Conservation (phyloP, 1,140 invertebrate genomes). For the Orchestia grillus region DNA sequence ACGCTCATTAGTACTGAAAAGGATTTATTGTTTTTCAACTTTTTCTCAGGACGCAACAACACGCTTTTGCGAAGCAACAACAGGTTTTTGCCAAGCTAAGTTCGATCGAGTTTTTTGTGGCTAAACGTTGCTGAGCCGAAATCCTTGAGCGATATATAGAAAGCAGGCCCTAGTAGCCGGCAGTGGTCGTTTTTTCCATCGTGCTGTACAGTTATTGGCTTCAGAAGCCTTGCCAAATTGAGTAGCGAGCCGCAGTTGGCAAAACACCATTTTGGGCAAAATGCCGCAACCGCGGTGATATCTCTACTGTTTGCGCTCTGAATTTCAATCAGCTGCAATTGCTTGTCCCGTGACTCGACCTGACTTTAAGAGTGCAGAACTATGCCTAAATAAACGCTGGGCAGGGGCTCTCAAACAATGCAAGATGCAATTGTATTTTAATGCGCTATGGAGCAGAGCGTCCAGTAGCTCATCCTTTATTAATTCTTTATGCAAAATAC, state of each 20-base stretch:
- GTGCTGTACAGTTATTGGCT: background rate
- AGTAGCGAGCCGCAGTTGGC: background rate
- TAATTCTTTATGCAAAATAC: too few relatives aligned
- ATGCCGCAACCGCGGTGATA: background rate
- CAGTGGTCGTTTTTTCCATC: background rate
- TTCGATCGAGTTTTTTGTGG: background rate
- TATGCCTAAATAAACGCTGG: background rate
- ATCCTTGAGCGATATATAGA: background rate
- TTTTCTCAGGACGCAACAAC: too few relatives aligned
- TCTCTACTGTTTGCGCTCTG: background rate
- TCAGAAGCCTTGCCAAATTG: background rate
- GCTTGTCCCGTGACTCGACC: background rate
- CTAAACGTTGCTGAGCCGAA: background rate
- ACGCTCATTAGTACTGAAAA: too few relatives aligned
- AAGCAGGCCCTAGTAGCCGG: too few relatives aligned
- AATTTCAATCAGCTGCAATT: background rate
- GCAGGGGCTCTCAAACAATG: background rate
- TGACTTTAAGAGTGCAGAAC: background rate
- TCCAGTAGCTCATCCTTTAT: background rate
- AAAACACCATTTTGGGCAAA: background rate
- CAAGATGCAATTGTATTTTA: background rate
- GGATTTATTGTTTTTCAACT: too few relatives aligned
- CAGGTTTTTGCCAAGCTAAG: too few relatives aligned
- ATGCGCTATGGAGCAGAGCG: background rate
- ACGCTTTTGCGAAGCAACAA: too few relatives aligned